phyloP scores from a whole-genome alignment of 2,888 invertebrate species.

The Steromphala cineraria region DNA sequence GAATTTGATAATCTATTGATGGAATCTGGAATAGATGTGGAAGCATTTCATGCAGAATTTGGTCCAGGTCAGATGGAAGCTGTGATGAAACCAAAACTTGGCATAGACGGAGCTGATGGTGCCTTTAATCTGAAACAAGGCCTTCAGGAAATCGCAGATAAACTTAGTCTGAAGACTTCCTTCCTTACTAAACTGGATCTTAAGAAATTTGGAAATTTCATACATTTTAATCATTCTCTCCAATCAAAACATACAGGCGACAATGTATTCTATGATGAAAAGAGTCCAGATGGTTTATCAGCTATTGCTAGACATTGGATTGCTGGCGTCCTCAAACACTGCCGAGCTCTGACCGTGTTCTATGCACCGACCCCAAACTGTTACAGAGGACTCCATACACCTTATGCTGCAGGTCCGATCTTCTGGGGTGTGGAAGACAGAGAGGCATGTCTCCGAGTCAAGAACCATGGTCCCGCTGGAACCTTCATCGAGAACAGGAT shows the following conservation, averaged over 20 bases:
- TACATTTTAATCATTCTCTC: background rate
- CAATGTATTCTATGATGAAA: constrained; percentile 27
- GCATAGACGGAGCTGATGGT: background rate
- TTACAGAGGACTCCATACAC: constrained; percentile 22
- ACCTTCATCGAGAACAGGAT: constrained; percentile 36
- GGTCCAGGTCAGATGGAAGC: background rate
- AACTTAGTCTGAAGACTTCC: background rate
- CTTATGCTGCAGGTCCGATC: constrained; percentile 18
- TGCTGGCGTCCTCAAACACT: constrained; percentile 33
- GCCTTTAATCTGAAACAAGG: background rate
- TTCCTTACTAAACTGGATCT: background rate
- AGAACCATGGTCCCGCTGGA: constrained; percentile 13
- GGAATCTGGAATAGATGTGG: background rate
- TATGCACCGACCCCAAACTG: constrained; percentile 38
- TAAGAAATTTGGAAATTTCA: background rate
- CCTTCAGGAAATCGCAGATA: background rate
- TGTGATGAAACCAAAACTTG: background rate
- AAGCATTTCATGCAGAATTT: background rate
- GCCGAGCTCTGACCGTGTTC: constrained; percentile 33
- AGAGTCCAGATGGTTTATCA: constrained; percentile 14
- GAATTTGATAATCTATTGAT: background rate
- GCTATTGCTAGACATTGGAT: constrained; percentile 31
- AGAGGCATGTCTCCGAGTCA: constrained; percentile 18
- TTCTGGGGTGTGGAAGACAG: constrained; percentile 34
- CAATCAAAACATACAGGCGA: background rate